phyloP scores from a whole-genome alignment of 2,113 vertebrate species.

The Apteryx mantelli region DNA sequence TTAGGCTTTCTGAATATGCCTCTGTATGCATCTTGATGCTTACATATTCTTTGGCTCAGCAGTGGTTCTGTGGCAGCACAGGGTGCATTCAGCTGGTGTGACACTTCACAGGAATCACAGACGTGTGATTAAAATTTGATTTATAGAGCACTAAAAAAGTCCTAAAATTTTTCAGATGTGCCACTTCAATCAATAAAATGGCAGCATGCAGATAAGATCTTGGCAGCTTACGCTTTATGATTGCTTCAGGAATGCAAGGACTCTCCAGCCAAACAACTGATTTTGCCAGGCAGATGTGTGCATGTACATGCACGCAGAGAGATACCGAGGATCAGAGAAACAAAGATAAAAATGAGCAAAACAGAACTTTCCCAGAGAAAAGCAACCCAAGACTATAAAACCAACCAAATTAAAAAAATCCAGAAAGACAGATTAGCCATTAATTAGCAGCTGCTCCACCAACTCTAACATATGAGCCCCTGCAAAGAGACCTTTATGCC shows the following conservation, averaged over 20 bases:
- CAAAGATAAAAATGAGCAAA: background rate
- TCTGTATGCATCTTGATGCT: background rate
- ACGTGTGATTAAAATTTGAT: background rate
- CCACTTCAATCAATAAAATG: background rate
- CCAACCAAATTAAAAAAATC: background rate
- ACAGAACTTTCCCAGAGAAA: background rate
- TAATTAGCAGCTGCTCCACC: background rate
- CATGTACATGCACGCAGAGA: background rate
- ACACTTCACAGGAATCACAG: background rate
- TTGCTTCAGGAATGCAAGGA: background rate
- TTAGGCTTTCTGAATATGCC: background rate
- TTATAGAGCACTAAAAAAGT: background rate
- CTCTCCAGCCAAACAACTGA: background rate
- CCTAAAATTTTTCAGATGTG: background rate
- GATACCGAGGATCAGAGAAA: background rate
- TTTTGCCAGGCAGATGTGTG: background rate
- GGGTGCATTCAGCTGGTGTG: background rate
- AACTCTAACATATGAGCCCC: background rate
- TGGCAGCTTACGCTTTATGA: background rate
- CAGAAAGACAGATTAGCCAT: background rate
- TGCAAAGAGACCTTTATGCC: background rate
- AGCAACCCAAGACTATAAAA: background rate
- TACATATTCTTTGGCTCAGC: accelerated
- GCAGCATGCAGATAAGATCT: background rate
- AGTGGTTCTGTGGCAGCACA: background rate